A percentile compares a stretch with the other conserved stretches of the same genome.
Evolutionary conservation across 2,888 invertebrate genomes (phyloP).

Genomic region (Polydrusus cervinus): DNA sequence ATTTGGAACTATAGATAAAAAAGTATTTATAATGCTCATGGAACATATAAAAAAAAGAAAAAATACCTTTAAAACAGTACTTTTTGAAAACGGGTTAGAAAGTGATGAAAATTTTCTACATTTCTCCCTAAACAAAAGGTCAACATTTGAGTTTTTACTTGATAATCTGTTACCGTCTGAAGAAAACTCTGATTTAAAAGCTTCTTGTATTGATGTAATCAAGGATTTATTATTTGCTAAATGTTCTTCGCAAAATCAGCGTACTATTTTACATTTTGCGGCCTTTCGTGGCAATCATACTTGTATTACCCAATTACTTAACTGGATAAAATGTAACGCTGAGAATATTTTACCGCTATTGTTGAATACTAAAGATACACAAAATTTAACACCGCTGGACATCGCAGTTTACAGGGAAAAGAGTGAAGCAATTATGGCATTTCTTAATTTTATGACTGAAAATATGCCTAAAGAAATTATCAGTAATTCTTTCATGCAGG

Average conservation of each 20-base stretch:
- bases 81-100: slow-evolving; percentile 13
- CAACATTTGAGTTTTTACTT: not conserved
- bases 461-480: not conserved
- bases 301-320: not conserved
- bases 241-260: not conserved
- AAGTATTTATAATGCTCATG: not conserved
- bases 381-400: slow-evolving; percentile 8
- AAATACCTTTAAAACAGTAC: not conserved
- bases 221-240: slow-evolving; percentile 10
- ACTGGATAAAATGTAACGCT: slow-evolving; percentile 1
- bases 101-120: slow-evolving; percentile 1
- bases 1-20: not conserved
- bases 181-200: not conserved
- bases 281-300: not conserved
- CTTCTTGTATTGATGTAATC: slow-evolving; percentile 4
- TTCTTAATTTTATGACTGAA: slow-evolving; percentile 12
- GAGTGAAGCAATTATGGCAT: not conserved
- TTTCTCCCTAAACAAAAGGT: not conserved
- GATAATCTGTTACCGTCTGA: not conserved
- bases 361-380: not conserved
- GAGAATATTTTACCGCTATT: not conserved
- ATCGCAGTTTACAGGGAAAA: not conserved
- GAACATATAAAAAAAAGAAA: not conserved
- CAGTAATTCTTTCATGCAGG: not conserved
- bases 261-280: not conserved